phyloP scores from a whole-genome alignment of 23 tunicate genomes.

The Oikopleura albicans region DNA sequence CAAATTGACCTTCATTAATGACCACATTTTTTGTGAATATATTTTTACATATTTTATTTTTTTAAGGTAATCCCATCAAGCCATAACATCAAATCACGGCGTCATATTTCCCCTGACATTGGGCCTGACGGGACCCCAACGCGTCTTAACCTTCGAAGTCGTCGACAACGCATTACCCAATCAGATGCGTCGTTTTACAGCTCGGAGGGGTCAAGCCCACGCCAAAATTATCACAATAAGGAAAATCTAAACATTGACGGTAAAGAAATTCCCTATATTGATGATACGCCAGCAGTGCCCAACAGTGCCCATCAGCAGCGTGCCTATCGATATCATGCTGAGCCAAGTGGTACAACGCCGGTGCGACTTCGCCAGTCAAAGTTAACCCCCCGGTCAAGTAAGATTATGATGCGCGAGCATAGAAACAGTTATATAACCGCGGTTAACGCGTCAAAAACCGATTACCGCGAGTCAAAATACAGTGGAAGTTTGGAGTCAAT shows the following conservation, averaged over 20 bases:
- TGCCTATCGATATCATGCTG: too few relatives aligned
- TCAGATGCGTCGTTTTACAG: too few relatives aligned
- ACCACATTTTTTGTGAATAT: too few relatives aligned
- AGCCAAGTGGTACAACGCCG: too few relatives aligned
- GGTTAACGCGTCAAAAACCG: neutral
- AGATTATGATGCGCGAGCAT: neutral
- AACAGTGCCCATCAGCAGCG: neutral
- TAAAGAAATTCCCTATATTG: neutral
- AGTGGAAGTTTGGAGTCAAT: neutral
- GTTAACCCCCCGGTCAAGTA: neutral
- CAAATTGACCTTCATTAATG: too few relatives aligned
- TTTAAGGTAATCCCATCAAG: too few relatives aligned
- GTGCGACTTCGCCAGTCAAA: neutral
- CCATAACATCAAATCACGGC: neutral
- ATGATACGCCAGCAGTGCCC: neutral
- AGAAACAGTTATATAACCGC: constrained; percentile 5
- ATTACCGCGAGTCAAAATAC: neutral
- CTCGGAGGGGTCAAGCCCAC: neutral
- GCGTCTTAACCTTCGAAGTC: neutral
- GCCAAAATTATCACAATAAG: neutral
- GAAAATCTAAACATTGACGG: neutral
- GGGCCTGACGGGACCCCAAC: neutral
- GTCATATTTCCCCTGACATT: neutral
- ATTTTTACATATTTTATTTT: too few relatives aligned
- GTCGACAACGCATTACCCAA: neutral